Conservation (phyloP, 2,888 invertebrate genomes). For the Steromphala cineraria region DNA sequence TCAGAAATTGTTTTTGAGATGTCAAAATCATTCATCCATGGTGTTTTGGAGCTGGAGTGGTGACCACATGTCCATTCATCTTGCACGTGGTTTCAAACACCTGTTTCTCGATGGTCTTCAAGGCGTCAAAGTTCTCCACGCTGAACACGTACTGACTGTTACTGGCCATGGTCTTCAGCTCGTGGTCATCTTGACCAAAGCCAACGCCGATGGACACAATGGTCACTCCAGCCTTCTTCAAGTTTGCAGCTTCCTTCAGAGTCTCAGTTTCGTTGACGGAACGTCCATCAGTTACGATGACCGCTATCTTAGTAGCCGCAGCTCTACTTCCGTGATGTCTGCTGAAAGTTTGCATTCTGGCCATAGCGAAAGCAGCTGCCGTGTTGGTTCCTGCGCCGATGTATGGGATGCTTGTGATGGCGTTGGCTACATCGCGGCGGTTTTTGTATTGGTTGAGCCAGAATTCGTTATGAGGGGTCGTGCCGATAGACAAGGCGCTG, state of each 20-base stretch:
- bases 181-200: slow-evolving; percentile 34
- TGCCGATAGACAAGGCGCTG: slow-evolving; percentile 47
- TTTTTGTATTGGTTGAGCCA: slow-evolving; percentile 46
- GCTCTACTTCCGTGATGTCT: slow-evolving; percentile 36
- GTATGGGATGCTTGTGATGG: slow-evolving; percentile 45
- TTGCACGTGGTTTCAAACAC: slow-evolving; percentile 8
- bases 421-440: slow-evolving; percentile 34
- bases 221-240: slow-evolving; percentile 28
- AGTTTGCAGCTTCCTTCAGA: slow-evolving; percentile 31
- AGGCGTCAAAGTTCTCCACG: slow-evolving; percentile 43
- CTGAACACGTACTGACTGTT: slow-evolving; percentile 44
- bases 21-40: too few species aligned
- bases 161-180: slow-evolving; percentile 46
- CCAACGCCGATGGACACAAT: slow-evolving; percentile 9
- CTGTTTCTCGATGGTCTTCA: slow-evolving; percentile 3
- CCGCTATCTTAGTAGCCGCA: slow-evolving; percentile 48
- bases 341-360: slow-evolving; percentile 38
- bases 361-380: slow-evolving; percentile 40
- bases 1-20: too few species aligned
- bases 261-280: slow-evolving; percentile 42
- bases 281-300: slow-evolving; percentile 55
- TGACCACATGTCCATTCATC: too few species aligned
- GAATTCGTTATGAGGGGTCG: slow-evolving; percentile 37
- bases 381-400: slow-evolving; percentile 52
- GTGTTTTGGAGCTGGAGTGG: too few species aligned